phyloP scores from a whole-genome alignment of 2,797 vertebrate genomes.

The Psittacula echo region DNA sequence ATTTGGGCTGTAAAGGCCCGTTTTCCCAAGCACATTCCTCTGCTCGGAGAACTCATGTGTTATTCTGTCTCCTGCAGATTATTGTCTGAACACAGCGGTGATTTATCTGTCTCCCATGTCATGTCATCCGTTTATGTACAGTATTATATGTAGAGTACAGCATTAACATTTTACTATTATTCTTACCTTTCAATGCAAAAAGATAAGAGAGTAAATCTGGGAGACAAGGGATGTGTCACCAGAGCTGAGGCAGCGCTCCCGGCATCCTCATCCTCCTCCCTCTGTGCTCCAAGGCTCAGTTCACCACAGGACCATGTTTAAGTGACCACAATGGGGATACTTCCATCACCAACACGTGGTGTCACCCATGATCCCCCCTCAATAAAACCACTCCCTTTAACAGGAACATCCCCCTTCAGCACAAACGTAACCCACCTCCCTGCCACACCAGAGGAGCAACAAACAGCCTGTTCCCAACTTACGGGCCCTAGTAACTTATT shows the following conservation, averaged over 20 bases:
- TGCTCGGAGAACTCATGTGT: neutral
- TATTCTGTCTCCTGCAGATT: neutral
- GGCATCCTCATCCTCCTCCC: neutral
- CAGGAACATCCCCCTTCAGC: fast-evolving
- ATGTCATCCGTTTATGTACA: conserved; percentile 38
- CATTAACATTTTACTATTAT: conserved; percentile 63
- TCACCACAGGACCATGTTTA: neutral
- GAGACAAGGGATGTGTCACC: conserved; percentile 33
- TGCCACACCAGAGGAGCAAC: neutral
- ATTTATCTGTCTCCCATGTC: conserved; percentile 57
- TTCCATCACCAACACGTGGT: fast-evolving
- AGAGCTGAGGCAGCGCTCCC: neutral
- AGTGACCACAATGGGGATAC: fast-evolving
- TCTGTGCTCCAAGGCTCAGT: fast-evolving
- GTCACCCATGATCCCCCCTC: neutral
- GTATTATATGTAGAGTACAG: conserved; percentile 7
- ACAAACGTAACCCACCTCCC: neutral
- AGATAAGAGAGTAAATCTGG: conserved; percentile 61
- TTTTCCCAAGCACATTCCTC: neutral
- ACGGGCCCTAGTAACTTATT: conserved; percentile 70
- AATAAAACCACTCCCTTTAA: fast-evolving
- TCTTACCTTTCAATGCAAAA: conserved; percentile 61
- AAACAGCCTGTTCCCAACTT: conserved; percentile 31
- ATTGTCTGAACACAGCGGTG: neutral
- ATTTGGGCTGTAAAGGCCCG: neutral